Evolutionary conservation across 2,888 invertebrate genomes (phyloP), one percentile per base, ranked within the genome.

Genomic region (Campoplex nolae): DNA sequence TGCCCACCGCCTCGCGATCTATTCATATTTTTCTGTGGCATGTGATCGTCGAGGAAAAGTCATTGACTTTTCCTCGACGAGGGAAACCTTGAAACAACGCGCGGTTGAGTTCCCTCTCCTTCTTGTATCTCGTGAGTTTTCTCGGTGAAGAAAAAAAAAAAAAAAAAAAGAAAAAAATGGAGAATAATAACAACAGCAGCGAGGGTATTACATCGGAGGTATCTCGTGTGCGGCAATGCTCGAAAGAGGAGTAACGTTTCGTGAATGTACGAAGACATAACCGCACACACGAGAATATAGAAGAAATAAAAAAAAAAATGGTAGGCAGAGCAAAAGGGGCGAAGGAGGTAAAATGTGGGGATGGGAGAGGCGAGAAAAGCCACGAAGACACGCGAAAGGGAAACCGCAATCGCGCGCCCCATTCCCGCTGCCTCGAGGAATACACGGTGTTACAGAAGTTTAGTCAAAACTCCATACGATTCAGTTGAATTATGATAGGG

Each of bases 301-400:
- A 6, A 48, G 58, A 58, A 18, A 4, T 35, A 65, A 67, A 68
- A 51, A 68, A 51, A 32, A 45, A 38, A 38, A 38, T 6, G 38
- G 38, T 51, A 48, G 56, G 62, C 32, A 45, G 23, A 45, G 23
- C 11, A n/a, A 78, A 23, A 11, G 51, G 23, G 35, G 23, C 11
- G 35, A 78, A 23, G 9, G 51, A 56, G 6, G 28, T 58, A 58
- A 54, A 71, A 62, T n/a, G 68, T 68, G 23, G 23, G 23, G 58
- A 68, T 65, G 28, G 35, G 79, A 68, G 56, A 68, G 45, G 71
- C 71, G 71, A 80, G 84, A 71, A 80, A 84, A 78, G 74, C 82
- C 82, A 58, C 68, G 82, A 75, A 75, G 45, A 73, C 71, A 71
- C 32, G 80, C 71, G 48, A 71, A 54, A 62, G 56, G 68, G 70